Evolutionary conservation across 2,888 invertebrate genomes (phyloP).

Genomic region (Andrena hattorfiana): DNA sequence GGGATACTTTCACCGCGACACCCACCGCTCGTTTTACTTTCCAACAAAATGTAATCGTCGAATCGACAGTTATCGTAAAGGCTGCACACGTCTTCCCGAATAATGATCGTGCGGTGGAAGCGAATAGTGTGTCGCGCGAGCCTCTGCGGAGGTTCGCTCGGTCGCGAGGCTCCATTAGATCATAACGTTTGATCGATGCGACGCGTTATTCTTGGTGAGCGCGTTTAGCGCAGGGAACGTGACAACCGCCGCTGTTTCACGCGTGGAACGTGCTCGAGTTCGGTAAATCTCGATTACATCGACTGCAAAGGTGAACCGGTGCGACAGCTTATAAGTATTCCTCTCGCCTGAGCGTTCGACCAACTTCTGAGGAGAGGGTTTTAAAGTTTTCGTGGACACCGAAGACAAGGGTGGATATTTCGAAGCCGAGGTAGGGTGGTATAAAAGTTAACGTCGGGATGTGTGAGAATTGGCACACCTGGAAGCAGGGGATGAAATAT

Average conservation of each 20-base stretch:
- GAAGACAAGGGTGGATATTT: not conserved
- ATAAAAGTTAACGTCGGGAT: too few species aligned
- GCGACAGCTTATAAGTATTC: not conserved
- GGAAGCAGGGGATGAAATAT: not conserved
- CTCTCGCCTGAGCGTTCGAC: not conserved
- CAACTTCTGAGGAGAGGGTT: not conserved
- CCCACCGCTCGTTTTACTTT: constrained; percentile 6
- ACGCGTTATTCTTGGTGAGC: not conserved
- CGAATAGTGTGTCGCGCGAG: not conserved
- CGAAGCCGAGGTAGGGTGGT: too few species aligned
- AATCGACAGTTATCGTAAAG: not conserved
- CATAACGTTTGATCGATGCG: constrained; percentile 43
- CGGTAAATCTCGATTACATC: constrained; percentile 14
- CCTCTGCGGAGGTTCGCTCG: not conserved
- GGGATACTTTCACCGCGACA: constrained; percentile 31
- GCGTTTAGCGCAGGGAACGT: constrained; percentile 9
- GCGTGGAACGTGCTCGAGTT: constrained; percentile 22
- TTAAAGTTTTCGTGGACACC: not conserved
- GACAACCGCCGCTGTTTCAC: constrained; percentile 11
- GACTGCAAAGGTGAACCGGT: constrained; percentile 19
- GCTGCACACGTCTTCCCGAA: constrained; percentile 12
- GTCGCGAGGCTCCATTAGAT: constrained; percentile 23
- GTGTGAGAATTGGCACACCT: too few species aligned
- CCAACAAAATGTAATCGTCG: not conserved
- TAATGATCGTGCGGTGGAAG: not conserved